These are phyloP conservation scores for Scatophagus argus DNA, from an alignment of 2,113 vertebrate species.

Conservation along the genomic window DNA sequence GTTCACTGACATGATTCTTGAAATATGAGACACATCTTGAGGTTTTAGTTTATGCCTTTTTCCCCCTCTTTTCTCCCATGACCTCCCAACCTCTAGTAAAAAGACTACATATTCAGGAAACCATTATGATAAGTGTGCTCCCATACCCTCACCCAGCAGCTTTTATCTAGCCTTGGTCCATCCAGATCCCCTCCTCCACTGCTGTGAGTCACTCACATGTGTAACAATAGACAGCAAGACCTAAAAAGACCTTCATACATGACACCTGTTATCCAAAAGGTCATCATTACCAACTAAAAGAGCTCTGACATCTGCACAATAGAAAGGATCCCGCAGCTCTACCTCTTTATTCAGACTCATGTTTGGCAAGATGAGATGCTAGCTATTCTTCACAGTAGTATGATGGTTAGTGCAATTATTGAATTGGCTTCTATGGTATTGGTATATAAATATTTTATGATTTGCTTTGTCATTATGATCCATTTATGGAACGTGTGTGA, in stretches of 20 bases:
- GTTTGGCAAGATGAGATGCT: constrained; percentile 18
- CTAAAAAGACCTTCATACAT: constrained; percentile 62
- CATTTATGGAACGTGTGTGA: not conserved
- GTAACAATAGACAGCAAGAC: constrained; percentile 54
- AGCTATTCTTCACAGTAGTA: not conserved
- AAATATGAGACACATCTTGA: constrained; percentile 62
- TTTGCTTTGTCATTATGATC: constrained; percentile 16
- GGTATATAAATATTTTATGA: constrained; percentile 7
- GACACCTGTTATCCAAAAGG: constrained; percentile 74
- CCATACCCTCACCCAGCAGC: constrained; percentile 27
- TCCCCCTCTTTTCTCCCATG: constrained; percentile 68
- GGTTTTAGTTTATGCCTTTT: constrained; percentile 49
- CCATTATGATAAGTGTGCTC: constrained; percentile 72
- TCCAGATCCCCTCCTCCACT: constrained; percentile 15
- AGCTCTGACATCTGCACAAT: constrained; percentile 54
- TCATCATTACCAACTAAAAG: constrained; percentile 53
- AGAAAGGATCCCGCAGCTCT: constrained; percentile 19
- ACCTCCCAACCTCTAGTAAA: constrained; percentile 70
- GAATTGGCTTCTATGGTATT: constrained; percentile 2
- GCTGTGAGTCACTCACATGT: constrained; percentile 23
- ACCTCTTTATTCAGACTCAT: constrained; percentile 24
- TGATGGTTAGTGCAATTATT: constrained; percentile 20
- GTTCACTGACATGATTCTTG: constrained; percentile 29
- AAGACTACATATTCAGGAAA: constrained; percentile 67
- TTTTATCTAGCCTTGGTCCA: constrained; percentile 59